Evolutionary conservation across 2,888 invertebrate species (phyloP).

Genomic region (Sphaerophoria taeniata): DNA sequence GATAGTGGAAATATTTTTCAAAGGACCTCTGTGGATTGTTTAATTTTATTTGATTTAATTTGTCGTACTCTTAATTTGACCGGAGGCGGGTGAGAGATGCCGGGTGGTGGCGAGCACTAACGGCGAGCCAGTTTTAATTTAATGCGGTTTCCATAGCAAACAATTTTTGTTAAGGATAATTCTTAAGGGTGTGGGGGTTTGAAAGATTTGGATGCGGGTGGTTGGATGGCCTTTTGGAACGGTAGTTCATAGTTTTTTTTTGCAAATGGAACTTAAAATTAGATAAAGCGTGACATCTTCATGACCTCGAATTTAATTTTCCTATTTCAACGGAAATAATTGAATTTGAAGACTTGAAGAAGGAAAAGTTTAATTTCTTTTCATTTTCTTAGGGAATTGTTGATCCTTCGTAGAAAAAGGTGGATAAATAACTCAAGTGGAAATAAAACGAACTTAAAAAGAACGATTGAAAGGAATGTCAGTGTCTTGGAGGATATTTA

Average conservation of each 20-base stretch:
- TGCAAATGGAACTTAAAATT: constrained; percentile 68
- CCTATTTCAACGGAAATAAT: constrained; percentile 56
- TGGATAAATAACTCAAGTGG: constrained; percentile 2
- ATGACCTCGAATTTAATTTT: constrained; percentile 62
- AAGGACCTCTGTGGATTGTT: constrained; percentile 58
- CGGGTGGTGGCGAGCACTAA: too few relatives aligned
- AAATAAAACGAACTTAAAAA: background rate
- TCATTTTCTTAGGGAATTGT: constrained; percentile 10
- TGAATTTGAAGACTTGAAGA: constrained; percentile 65
- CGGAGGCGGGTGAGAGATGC: too few relatives aligned
- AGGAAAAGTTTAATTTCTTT: constrained; percentile 28
- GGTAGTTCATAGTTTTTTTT: constrained; percentile 60
- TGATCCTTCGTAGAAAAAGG: constrained; percentile 10
- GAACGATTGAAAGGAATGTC: too few relatives aligned
- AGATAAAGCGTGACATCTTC: constrained; percentile 69
- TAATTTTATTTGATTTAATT: constrained; percentile 68
- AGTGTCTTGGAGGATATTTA: background rate
- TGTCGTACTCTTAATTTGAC: constrained; percentile 51
- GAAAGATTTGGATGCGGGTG: background rate
- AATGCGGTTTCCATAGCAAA: constrained; percentile 66
- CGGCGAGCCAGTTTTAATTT: constrained; percentile 51
- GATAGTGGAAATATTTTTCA: constrained; percentile 60
- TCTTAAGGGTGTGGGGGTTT: constrained; percentile 32
- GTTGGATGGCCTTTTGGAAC: background rate
- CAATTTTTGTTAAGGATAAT: constrained; percentile 67